Conservation (phyloP, 2,888 invertebrate genomes). For the Dimorphilus gyrociliatus region DNA sequence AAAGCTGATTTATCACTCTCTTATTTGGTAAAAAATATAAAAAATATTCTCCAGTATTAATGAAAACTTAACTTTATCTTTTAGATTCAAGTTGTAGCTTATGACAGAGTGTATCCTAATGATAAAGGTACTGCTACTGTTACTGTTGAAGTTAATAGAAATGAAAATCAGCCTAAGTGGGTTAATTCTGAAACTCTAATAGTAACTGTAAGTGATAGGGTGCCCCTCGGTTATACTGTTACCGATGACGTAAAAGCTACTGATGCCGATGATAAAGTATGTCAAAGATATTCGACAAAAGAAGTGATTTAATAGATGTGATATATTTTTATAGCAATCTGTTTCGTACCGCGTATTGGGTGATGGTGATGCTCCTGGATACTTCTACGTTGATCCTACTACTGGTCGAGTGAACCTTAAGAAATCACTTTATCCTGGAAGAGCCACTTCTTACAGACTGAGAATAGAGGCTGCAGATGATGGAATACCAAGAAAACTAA, state of each 20-base stretch:
- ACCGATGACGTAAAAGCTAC: slow-evolving; percentile 8
- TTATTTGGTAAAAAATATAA: slow-evolving; percentile 7
- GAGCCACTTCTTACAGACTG: too few species aligned
- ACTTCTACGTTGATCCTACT: slow-evolving; percentile 20
- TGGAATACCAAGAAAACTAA: slow-evolving; percentile 13
- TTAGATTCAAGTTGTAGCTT: slow-evolving; percentile 19
- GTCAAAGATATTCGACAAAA: too few species aligned
- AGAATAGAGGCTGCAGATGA: slow-evolving; percentile 18
- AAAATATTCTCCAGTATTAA: slow-evolving; percentile 1
- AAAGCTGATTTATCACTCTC: slow-evolving; percentile 8
- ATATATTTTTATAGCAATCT: slow-evolving; percentile 6
- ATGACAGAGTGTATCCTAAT: slow-evolving; percentile 11
- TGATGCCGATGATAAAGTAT: slow-evolving; percentile 10
- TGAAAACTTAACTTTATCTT: slow-evolving; percentile 3
- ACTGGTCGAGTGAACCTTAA: slow-evolving; percentile 17
- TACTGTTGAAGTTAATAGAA: slow-evolving; percentile 18
- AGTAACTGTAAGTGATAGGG: slow-evolving; percentile 14
- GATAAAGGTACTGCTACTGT: slow-evolving; percentile 21
- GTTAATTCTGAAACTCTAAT: slow-evolving; percentile 5
- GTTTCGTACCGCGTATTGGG: slow-evolving; percentile 9
- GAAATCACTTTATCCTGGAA: slow-evolving; percentile 11
- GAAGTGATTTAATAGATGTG: too few species aligned
- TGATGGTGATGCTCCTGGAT: slow-evolving; percentile 10
- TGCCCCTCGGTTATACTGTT: slow-evolving; percentile 13
- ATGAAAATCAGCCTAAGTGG: slow-evolving; percentile 18